Percentiles rank a stretch among this genome's conserved stretches.
phyloP scores from a whole-genome alignment of 2,113 vertebrate species.

The Mungos mungo region DNA sequence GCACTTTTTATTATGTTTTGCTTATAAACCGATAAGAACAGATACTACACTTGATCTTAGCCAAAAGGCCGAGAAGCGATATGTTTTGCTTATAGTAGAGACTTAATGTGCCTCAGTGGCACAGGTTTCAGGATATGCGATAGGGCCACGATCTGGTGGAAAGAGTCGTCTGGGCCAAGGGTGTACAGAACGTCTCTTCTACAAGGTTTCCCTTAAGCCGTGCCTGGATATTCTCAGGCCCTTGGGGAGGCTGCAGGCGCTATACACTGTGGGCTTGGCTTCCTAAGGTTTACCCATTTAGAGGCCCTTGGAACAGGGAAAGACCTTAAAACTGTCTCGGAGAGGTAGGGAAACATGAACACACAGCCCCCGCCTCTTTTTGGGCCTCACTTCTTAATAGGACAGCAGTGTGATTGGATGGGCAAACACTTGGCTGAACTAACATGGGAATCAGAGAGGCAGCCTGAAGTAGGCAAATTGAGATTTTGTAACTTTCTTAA shows the following conservation, averaged over 20 bases:
- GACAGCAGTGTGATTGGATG: neutral
- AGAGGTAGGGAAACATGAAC: neutral
- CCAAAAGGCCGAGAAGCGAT: too few relatives aligned
- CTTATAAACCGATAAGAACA: too few relatives aligned
- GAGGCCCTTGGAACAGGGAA: neutral
- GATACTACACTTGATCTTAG: too few relatives aligned
- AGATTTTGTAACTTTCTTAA: neutral
- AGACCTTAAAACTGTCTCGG: neutral
- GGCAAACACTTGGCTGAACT: neutral
- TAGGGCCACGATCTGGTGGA: slow-evolving; percentile 16
- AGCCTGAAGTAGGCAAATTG: neutral
- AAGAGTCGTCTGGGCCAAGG: slow-evolving; percentile 46
- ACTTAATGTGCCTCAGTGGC: neutral
- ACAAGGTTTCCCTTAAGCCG: slow-evolving; percentile 24
- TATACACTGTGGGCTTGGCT: neutral
- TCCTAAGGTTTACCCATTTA: neutral
- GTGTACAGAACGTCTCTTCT: neutral
- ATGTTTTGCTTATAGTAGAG: neutral
- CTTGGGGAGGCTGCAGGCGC: neutral
- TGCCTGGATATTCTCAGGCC: neutral
- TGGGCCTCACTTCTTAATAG: neutral
- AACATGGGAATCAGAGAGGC: neutral
- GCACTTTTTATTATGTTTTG: neutral
- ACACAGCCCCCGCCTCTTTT: rapidly evolving
- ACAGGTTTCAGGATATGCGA: neutral